Evolutionary conservation across 2,113 vertebrate species (phyloP).

Genomic region (Propithecus coquereli): DNA sequence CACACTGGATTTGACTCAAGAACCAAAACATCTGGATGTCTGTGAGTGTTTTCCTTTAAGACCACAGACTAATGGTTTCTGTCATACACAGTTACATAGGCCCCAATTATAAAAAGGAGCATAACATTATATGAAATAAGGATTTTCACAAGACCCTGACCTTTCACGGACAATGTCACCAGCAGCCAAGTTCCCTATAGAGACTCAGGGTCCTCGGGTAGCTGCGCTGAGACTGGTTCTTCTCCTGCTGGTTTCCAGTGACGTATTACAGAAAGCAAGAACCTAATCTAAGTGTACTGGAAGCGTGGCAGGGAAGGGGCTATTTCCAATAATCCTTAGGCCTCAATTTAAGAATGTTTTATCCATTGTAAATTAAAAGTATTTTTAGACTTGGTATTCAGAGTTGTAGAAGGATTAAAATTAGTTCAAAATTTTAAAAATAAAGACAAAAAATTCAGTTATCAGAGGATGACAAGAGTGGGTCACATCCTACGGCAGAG

Average conservation of each 20-base stretch:
- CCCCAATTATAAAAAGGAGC: neutral
- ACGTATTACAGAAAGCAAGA: neutral
- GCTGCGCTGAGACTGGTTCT: neutral
- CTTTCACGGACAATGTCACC: neutral
- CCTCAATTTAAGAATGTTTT: neutral
- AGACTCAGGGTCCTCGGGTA: neutral
- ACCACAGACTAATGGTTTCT: neutral
- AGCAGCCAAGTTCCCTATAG: neutral
- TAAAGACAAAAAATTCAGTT: neutral
- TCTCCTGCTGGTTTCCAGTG: neutral
- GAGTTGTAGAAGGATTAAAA: neutral
- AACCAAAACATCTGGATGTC: neutral
- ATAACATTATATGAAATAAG: neutral
- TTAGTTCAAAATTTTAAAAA: neutral
- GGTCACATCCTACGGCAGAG: no score
- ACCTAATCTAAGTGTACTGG: neutral
- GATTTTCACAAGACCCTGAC: neutral
- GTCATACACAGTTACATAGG: neutral
- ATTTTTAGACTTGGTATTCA: neutral
- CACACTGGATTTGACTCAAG: neutral
- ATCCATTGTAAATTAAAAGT: neutral
- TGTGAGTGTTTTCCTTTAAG: neutral
- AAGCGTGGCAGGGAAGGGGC: no score
- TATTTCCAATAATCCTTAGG: neutral
- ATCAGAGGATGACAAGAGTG: neutral